Evolutionary conservation across 2,113 vertebrate species (phyloP), one percentile per base, ranked within the genome.

Genomic region (Phyllostomus discolor): DNA sequence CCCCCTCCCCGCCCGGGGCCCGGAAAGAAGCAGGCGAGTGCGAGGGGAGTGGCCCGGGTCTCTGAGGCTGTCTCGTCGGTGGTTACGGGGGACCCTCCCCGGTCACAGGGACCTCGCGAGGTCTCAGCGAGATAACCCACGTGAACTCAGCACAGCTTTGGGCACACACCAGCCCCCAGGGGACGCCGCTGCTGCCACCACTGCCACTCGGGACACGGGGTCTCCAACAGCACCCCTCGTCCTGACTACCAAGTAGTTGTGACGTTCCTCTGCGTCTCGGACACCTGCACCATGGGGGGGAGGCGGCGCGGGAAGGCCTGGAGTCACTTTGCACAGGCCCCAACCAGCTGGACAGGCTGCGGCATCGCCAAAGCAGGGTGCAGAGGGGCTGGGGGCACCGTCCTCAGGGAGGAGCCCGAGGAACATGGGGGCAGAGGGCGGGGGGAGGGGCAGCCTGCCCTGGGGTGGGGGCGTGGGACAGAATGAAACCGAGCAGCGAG

Each of bases 71-170:
- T 9, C 1, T 88, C 52, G 67, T 24, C 20, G 8, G 8, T 20
- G 35, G 46, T 8, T 26, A 38, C 20, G 31, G n/a, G 28, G 33
- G 70, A 35, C 20, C 12, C 11, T 24, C 70, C 70, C 7, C 4
- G 33, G 69, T 48, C 81, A 5, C 38, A 43, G 91, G 59, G 70
- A 24, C 62, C 22, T 0, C 9, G 4, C 14, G 59, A 50, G 1
- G 14, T 33, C 52, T 82, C 57, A 2, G 0, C 0, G 24, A 81
- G 22, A 41, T 1, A 3, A 72, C 0, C 9, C 2, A 1, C 0
- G 3, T 0, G 12, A 52, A 15, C 26, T 43, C n/a, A 3, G 38
- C 46, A 19, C 3, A 20, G 83, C n/a, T 14, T 5, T 76, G n/a
- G 57, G 35, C 31, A 48, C 35, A 46, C 26, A 0, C 0, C 4